A percentile compares a stretch with the other conserved stretches of the same genome.
Conservation (phyloP, 2,797 vertebrate genomes). For the Anguilla anguilla region DNA sequence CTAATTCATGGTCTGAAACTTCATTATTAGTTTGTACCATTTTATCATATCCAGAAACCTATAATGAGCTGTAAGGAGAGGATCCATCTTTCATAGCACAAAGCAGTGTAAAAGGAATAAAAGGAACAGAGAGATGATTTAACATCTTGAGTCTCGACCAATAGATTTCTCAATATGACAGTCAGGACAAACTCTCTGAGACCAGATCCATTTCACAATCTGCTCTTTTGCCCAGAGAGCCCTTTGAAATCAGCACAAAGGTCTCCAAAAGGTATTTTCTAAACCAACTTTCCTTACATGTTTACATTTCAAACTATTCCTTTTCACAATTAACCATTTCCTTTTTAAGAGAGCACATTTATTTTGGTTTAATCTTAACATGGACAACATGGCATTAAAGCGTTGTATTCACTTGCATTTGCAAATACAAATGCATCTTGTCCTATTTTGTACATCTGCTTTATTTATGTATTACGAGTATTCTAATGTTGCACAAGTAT, state of each 20-base stretch:
- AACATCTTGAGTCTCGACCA: neutral
- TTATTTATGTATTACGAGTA: neutral
- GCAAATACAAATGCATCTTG: neutral
- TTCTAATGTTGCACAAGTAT: neutral
- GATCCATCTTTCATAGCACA: neutral
- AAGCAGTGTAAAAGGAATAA: neutral
- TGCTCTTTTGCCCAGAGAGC: conserved; percentile 5
- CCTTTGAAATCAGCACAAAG: conserved; percentile 20
- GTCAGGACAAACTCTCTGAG: neutral
- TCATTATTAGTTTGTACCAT: neutral
- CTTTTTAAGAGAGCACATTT: neutral
- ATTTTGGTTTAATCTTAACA: neutral
- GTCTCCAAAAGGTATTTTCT: neutral
- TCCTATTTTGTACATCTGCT: neutral
- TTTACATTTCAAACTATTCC: neutral
- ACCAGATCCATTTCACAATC: conserved; percentile 12
- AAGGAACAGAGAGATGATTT: neutral
- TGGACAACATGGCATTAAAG: neutral
- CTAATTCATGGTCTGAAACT: neutral
- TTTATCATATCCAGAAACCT: neutral
- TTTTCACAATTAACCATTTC: neutral
- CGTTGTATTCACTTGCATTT: neutral
- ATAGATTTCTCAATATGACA: neutral
- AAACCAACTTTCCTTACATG: neutral
- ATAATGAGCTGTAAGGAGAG: neutral